These are phyloP conservation scores for Nerophis lumbriciformis DNA, from an alignment of 2,113 vertebrate species.

Conservation along the genomic window DNA sequence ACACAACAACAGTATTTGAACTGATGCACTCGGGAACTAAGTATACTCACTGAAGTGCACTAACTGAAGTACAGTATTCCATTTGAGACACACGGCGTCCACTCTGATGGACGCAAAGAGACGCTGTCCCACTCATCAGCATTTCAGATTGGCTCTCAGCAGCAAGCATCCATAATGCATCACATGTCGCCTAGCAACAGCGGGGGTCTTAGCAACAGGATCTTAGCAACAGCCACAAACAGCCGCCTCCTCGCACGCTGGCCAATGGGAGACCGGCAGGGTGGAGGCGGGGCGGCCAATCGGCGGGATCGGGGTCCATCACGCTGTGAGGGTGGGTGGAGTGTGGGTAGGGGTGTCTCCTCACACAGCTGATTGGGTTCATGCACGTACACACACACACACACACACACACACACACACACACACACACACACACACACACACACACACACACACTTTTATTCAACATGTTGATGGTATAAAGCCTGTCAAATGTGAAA, in stretches of 20 bases:
- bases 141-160: conserved; percentile 80
- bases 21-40: no score
- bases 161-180: conserved; percentile 87
- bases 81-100: no score
- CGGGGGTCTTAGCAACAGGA: conserved; percentile 79
- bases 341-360: conserved; percentile 22
- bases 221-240: conserved; percentile 78
- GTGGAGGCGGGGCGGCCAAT: conserved; percentile 52
- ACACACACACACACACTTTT: neutral
- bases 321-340: neutral
- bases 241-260: conserved; percentile 22
- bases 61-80: no score
- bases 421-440: neutral
- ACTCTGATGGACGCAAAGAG: conserved; percentile 1
- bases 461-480: neutral
- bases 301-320: neutral
- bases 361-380: conserved; percentile 42
- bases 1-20: no score
- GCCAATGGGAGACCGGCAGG: conserved; percentile 53
- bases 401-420: neutral
- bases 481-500: neutral
- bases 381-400: conserved; percentile 18
- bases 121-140: conserved; percentile 71
- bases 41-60: no score
- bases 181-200: conserved; percentile 74